A percentile compares a stretch with the other conserved stretches of the same genome.
phyloP scores from a whole-genome alignment of 2,797 vertebrate genomes.

The Epinephelus malabaricus region DNA sequence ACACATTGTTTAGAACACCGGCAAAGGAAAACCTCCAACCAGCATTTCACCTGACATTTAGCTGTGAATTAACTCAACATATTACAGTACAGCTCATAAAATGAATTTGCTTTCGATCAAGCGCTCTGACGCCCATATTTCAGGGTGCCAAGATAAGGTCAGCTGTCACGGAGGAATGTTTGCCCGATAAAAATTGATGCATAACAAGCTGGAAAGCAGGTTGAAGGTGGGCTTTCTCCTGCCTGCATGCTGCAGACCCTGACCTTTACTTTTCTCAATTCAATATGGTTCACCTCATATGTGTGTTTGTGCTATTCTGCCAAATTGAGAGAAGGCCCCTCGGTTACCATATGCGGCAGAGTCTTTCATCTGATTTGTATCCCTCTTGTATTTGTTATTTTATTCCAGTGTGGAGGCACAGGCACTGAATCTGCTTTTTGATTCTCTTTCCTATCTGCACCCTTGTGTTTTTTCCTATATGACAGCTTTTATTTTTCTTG shows the following conservation, averaged over 20 bases:
- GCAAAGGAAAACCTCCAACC: slow-evolving; percentile 30
- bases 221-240: slow-evolving; percentile 80
- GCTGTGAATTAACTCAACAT: slow-evolving; percentile 84
- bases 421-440: slow-evolving; percentile 19
- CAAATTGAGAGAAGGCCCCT: slow-evolving; percentile 42
- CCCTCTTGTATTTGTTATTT: slow-evolving; percentile 33
- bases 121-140: slow-evolving; percentile 70
- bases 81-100: slow-evolving; percentile 76
- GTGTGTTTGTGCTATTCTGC: slow-evolving; percentile 65
- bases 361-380: slow-evolving; percentile 44
- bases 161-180: slow-evolving; percentile 87
- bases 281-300: slow-evolving; percentile 73
- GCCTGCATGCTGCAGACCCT: slow-evolving; percentile 67
- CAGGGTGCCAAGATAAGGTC: slow-evolving; percentile 88
- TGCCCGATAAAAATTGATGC: slow-evolving; percentile 85
- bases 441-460: slow-evolving; percentile 13
- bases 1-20: slow-evolving; percentile 59
- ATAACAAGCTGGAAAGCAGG: slow-evolving; percentile 81
- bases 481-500: slow-evolving; percentile 43
- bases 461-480: slow-evolving; percentile 13
- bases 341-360: slow-evolving; percentile 38
- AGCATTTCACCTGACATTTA: slow-evolving; percentile 87
- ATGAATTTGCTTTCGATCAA: slow-evolving; percentile 86
- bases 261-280: slow-evolving; percentile 85
- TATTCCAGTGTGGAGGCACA: slow-evolving; percentile 15